Conservation (phyloP, 2,113 vertebrate genomes). For the Equus przewalskii region DNA sequence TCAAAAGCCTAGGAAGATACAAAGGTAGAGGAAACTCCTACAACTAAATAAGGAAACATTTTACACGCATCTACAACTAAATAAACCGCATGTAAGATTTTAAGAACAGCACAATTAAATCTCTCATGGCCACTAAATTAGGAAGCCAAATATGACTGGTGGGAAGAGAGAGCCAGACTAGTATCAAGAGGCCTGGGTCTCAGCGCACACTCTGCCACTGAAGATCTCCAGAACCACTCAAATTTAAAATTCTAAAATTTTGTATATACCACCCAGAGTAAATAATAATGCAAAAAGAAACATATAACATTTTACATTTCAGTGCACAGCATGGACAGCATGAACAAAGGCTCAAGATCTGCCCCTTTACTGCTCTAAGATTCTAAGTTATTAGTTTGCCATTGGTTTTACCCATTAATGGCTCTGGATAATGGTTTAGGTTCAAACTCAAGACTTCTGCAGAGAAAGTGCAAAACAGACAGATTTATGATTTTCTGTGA, state of each 20-base stretch:
- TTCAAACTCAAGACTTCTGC: slow-evolving; percentile 28
- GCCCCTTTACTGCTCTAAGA: background rate
- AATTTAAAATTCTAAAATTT: background rate
- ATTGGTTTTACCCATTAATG: background rate
- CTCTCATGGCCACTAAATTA: background rate
- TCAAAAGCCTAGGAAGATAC: background rate
- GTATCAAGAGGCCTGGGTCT: background rate
- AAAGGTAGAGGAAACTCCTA: background rate
- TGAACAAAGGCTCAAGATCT: slow-evolving; percentile 18
- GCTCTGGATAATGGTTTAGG: background rate
- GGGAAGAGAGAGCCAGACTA: background rate
- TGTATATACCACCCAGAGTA: background rate
- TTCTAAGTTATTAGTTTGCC: background rate
- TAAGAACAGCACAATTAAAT: slow-evolving; percentile 4
- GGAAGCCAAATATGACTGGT: background rate
- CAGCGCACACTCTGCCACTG: background rate
- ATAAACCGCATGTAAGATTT: background rate
- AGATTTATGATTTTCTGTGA: background rate
- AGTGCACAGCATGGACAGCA: background rate
- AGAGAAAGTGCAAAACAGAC: slow-evolving; percentile 24
- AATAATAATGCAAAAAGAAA: slow-evolving; percentile 49
- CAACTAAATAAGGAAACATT: background rate
- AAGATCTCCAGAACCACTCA: background rate
- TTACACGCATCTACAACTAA: background rate
- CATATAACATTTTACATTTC: slow-evolving; percentile 2